Base-by-base conservation (phyloP, 2,888 invertebrate species). In the Eurytoma adleriae region DNA sequence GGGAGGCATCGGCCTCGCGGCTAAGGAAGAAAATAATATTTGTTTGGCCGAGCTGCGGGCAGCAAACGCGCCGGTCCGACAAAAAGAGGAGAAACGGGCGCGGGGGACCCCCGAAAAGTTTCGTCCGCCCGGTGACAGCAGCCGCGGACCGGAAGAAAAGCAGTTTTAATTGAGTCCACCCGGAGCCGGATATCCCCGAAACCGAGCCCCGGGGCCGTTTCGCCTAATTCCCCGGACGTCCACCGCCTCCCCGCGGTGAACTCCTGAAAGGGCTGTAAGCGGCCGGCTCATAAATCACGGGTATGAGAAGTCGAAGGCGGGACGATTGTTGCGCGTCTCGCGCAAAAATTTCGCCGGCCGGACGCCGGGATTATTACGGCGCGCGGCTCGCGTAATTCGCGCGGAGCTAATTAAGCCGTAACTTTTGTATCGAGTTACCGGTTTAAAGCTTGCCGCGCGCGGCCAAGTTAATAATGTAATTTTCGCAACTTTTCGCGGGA, bases 151-250 rank as follows among this genome's bases (percentile, higher is more conserved):
- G 62, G 68, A 79, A 74, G 74, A 69, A 73, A 79, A 79, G 69
- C 74, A 79, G 74, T 69, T 79, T 79, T 79, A 79, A 79, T 79
- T 79, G 79, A 79, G 78, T 71, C 73, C 73, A 16, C 24, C 24
- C 30, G 54, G 27, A 54, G n/a, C 54, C 54, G n/a, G n/a, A 14
- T 54, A 54, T 54, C 14, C n/a, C 14, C 54, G 54, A n/a, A 40
- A 64, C 64, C 40, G 48, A 64, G 64, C 40, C 64, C 14, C 27
- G 24, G 61, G 30, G 57, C 54, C 59, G 71, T 66, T 78, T 71
- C 27, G 67, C 40, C 20, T 59, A 59, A 78, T 67, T 78, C 61
- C 54, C 59, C 10, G 14, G 64, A 40, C n/a, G 18, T 5, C n/a
- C 30, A 50, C 7, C 24, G 14, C 3, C 18, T 2, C 61, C 40